phyloP scores from a whole-genome alignment of 2,888 invertebrate genomes.

The Homarus gammarus region DNA sequence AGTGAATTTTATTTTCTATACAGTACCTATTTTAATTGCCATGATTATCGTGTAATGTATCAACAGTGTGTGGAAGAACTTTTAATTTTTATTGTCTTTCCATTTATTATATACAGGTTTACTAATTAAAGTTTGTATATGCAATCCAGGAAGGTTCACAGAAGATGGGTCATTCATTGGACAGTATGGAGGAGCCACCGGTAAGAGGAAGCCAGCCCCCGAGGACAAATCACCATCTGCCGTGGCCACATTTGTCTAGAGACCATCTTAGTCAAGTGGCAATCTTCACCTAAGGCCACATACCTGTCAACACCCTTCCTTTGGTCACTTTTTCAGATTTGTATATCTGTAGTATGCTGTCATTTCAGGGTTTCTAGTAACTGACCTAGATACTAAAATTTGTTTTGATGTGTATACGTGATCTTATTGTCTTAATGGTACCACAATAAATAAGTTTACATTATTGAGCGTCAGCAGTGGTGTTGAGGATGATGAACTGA shows the following conservation, averaged over 20 bases:
- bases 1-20: no score
- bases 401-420: conserved; percentile 3
- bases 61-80: no score
- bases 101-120: not conserved
- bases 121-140: not conserved
- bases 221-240: conserved; percentile 75
- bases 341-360: conserved; percentile 40
- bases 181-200: conserved; percentile 91
- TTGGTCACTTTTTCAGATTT: conserved; percentile 33
- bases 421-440: conserved; percentile 18
- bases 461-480: conserved; percentile 7
- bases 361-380: conserved; percentile 39
- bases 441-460: not conserved
- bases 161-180: conserved; percentile 99
- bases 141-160: conserved; percentile 89
- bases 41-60: no score
- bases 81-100: no score
- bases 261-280: conserved; percentile 9
- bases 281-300: conserved; percentile 48
- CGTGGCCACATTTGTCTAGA: conserved; percentile 76
- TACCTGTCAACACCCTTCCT: conserved; percentile 41
- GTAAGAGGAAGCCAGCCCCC: conserved; percentile 74
- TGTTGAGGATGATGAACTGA: conserved; percentile 18
- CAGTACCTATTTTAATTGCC: conserved; percentile 4
- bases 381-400: conserved; percentile 16